Percentiles rank a stretch among this genome's conserved stretches.
Evolutionary conservation across 2,888 invertebrate genomes (phyloP).

Genomic region (Capitulum mitella): DNA sequence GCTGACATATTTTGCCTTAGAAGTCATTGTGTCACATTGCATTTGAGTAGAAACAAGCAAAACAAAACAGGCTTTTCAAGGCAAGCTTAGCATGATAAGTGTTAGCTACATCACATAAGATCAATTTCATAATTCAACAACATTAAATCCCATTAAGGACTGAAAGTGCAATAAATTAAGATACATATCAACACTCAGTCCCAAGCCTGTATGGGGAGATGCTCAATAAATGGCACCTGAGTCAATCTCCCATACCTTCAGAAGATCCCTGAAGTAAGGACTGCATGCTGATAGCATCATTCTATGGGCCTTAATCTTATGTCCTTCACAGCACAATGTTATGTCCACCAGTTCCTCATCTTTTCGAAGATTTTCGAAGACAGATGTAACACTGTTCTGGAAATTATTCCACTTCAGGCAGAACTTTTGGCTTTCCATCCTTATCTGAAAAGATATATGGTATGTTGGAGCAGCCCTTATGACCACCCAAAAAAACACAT

Average conservation of each 20-base stretch:
- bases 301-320: slow-evolving; percentile 6
- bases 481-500: too few species aligned
- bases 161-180: too few species aligned
- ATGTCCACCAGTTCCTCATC: slow-evolving; percentile 5
- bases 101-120: too few species aligned
- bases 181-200: not conserved
- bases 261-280: not conserved
- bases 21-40: too few species aligned
- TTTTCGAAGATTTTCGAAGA: not conserved
- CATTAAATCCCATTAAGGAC: not conserved
- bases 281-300: slow-evolving; percentile 9
- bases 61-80: not conserved
- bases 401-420: slow-evolving; percentile 15
- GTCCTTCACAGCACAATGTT: not conserved
- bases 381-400: not conserved
- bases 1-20: too few species aligned
- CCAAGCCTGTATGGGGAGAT: not conserved
- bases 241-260: not conserved
- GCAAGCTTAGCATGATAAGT: not conserved
- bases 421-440: not conserved
- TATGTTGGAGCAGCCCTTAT: too few species aligned
- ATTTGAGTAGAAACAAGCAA: too few species aligned
- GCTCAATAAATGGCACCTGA: not conserved
- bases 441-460: slow-evolving; percentile 7
- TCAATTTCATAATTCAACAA: too few species aligned